Base-by-base conservation (phyloP, 2,888 invertebrate species). In the Hofmannophila pseudospretella region DNA sequence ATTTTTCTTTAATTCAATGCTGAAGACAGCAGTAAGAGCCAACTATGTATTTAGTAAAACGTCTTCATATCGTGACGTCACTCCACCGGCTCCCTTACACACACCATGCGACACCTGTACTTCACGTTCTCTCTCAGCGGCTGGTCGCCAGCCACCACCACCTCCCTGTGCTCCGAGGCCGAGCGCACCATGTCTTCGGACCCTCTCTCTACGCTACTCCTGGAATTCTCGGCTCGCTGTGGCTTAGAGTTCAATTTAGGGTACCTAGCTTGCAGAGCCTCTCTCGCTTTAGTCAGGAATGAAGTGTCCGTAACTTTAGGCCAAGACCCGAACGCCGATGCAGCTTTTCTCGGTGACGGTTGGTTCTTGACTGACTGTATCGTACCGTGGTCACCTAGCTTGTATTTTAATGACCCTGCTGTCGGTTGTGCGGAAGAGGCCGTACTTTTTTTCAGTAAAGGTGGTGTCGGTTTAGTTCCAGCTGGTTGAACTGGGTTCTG, bases 101-200 rank as follows among this genome's bases (percentile, higher is more conserved):
- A 85, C 16, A 75, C 51, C 71, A 85, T 71, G 45, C 56, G 72
- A 50, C 84, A 85, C 45, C 68, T 74, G 39, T 81, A 85, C 0
- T 75, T 47, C 9, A 72, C 63, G 40, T 80, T 78, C 61, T 82
- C 74, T 49, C 72, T 67, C 19, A 80, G 44, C 0, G 62, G 37
- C 9, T 1, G 4, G 7, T 57, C 45, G 13, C 41, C 41, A 8
- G 39, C 19, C 3, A 27, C 22, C 7, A 49, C 25, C 2, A 53
- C 39, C 9, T 54, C 51, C 19, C 51, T 34, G 32, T 56, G 62
- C 20, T 65, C 57, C n/a, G 73, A 62, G 0, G 68, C 61, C 3
- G 71, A 58, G 32, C 52, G 54, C 12, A 47, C 12, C 67, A 69
- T 66, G 39, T 70, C 62, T 16, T 39, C 27, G 9, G 4, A 25